phyloP scores from a whole-genome alignment of 1,140 invertebrate genomes.

The Stegodyphus mimosarum region DNA sequence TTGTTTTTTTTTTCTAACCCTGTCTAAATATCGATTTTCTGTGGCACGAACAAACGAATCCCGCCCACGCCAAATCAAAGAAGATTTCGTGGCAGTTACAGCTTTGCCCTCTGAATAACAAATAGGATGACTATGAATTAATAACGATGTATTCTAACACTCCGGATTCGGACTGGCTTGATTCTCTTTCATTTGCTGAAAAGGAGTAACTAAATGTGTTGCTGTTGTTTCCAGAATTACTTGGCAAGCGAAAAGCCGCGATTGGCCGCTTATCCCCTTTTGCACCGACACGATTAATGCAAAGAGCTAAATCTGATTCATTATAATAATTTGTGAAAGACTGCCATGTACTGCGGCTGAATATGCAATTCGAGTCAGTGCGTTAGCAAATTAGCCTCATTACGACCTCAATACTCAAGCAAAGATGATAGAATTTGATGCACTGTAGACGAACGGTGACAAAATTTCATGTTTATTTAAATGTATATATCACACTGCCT shows the following conservation, averaged over 20 bases:
- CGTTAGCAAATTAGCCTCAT: no score
- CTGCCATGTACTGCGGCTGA: slow-evolving; percentile 7
- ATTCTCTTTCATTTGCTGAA: slow-evolving; percentile 49
- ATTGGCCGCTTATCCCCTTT: slow-evolving; percentile 24
- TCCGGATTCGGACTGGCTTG: slow-evolving; percentile 26
- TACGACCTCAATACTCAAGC: no score
- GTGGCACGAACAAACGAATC: no score
- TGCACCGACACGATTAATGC: slow-evolving; percentile 12
- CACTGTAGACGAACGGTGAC: no score
- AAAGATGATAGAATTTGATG: no score
- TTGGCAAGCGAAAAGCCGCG: neutral
- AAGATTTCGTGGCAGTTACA: neutral
- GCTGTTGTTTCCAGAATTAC: slow-evolving; percentile 32
- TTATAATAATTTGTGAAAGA: slow-evolving; percentile 38
- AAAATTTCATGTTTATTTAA: no score
- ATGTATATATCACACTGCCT: no score
- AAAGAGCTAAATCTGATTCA: slow-evolving; percentile 32
- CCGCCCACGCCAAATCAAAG: no score
- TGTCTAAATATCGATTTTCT: no score
- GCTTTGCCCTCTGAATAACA: neutral
- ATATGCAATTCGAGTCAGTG: slow-evolving; percentile 19
- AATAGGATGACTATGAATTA: slow-evolving; percentile 43
- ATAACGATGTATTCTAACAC: slow-evolving; percentile 44
- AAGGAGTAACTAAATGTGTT: slow-evolving; percentile 24
- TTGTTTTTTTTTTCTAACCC: no score